Conservation (phyloP, 2,797 vertebrate genomes). For the Danio aesculapii region DNA sequence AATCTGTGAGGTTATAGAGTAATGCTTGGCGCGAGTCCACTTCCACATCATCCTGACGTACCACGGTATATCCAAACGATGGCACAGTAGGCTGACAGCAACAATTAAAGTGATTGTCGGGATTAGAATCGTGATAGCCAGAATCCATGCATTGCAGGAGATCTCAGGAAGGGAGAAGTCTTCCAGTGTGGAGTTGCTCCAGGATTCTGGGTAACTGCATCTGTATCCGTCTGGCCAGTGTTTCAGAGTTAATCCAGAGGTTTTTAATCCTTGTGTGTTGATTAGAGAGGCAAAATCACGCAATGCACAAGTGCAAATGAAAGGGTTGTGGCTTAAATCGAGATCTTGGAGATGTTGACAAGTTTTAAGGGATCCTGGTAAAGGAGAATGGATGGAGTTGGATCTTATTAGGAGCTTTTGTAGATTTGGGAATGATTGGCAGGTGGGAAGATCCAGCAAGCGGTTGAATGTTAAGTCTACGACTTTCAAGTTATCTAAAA, state of each 20-base stretch:
- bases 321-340: constrained; percentile 79
- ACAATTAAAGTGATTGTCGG: constrained; percentile 69
- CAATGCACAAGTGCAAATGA: constrained; percentile 73
- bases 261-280: constrained; percentile 48
- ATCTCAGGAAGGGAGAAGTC: constrained; percentile 76
- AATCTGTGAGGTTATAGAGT: constrained; percentile 64
- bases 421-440: constrained; percentile 73
- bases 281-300: constrained; percentile 66
- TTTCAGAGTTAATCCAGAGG: constrained; percentile 62
- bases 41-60: constrained; percentile 87
- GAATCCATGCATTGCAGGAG: constrained; percentile 78
- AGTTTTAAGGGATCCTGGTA: constrained; percentile 71
- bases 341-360: constrained; percentile 78
- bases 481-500: constrained; percentile 74
- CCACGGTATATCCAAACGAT: constrained; percentile 84
- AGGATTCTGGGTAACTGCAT: constrained; percentile 82
- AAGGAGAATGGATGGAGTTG: constrained; percentile 82
- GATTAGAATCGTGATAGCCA: constrained; percentile 77
- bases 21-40: constrained; percentile 86
- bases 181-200: constrained; percentile 71
- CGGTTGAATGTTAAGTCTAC: constrained; percentile 86
- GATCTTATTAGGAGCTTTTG: constrained; percentile 75
- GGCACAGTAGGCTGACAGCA: constrained; percentile 71
- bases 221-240: constrained; percentile 84
- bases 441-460: constrained; percentile 82